These are phyloP conservation scores for Gymnocypris eckloni DNA, from an alignment of 2,797 vertebrate species.

Conservation along the genomic window DNA sequence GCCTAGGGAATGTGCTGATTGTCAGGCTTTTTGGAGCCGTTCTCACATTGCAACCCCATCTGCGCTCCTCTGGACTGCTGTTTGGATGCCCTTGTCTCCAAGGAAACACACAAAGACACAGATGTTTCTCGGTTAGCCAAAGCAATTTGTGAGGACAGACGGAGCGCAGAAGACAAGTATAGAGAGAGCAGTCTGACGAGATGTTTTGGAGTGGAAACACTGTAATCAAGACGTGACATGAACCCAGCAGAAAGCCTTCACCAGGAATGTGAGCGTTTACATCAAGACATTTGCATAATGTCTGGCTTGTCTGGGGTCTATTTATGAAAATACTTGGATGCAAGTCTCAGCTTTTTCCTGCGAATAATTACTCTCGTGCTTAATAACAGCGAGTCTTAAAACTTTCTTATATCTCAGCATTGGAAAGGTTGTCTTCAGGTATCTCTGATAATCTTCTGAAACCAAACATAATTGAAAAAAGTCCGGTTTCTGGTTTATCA, in stretches of 20 bases:
- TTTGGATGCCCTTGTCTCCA: constrained; percentile 75
- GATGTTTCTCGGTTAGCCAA: constrained; percentile 53
- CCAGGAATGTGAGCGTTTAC: neutral
- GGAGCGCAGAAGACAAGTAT: constrained; percentile 11
- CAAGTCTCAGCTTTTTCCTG: constrained; percentile 3
- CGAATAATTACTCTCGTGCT: neutral
- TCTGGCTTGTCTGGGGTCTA: constrained; percentile 7
- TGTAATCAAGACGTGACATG: constrained; percentile 30
- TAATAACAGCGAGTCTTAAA: neutral
- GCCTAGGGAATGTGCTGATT: constrained; percentile 82
- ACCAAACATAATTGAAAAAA: too few relatives aligned
- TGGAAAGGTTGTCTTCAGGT: neutral
- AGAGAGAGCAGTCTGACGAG: constrained; percentile 23
- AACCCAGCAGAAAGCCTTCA: constrained; percentile 10
- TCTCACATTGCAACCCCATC: constrained; percentile 76
- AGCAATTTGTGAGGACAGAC: constrained; percentile 47
- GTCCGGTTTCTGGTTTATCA: neutral
- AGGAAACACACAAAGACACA: constrained; percentile 66
- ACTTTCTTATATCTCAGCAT: neutral
- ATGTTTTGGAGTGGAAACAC: constrained; percentile 30
- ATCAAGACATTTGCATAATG: constrained; percentile 10
- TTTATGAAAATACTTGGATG: neutral
- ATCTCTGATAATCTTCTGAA: neutral
- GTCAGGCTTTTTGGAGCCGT: constrained; percentile 67
- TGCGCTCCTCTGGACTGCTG: constrained; percentile 55